Percentiles rank a stretch among this genome's conserved stretches.
phyloP scores from a whole-genome alignment of 1,140 invertebrate species.

The Drosophila subpulchrella region DNA sequence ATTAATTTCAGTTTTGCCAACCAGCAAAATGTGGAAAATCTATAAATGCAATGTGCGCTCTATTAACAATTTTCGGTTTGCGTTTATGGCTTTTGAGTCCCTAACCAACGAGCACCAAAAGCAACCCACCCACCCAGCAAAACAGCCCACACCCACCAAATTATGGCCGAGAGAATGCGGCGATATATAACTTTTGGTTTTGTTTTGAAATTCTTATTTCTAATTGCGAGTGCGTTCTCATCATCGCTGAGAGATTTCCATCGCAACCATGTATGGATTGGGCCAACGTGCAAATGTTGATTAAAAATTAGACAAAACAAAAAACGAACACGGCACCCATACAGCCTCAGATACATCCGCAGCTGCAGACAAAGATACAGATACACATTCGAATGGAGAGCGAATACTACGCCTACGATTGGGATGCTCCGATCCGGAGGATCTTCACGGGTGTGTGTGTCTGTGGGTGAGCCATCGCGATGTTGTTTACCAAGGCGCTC shows the following conservation, averaged over 20 bases:
- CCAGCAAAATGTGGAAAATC: conserved; percentile 35
- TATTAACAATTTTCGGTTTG: conserved; percentile 71
- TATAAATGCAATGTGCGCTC: conserved; percentile 66
- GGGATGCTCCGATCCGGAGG: conserved; percentile 64
- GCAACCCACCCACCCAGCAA: conserved; percentile 30
- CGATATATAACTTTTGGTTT: conserved; percentile 54
- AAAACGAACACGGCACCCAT: conserved; percentile 40
- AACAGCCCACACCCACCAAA: conserved; percentile 44
- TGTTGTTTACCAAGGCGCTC: conserved; percentile 73
- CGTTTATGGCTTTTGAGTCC: conserved; percentile 45
- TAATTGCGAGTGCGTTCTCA: conserved; percentile 68
- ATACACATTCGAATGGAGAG: conserved; percentile 34
- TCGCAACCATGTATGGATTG: conserved; percentile 79
- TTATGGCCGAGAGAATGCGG: conserved; percentile 49
- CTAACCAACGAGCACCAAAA: conserved; percentile 7
- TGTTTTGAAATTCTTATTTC: conserved; percentile 69
- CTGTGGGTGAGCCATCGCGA: conserved; percentile 54
- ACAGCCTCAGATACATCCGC: conserved; percentile 14
- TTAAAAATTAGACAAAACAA: conserved; percentile 82
- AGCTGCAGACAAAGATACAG: conserved; percentile 31
- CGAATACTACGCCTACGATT: conserved; percentile 62
- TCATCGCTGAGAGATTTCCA: conserved; percentile 64
- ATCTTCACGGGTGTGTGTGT: conserved; percentile 38
- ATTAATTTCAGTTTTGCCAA: conserved; percentile 34
- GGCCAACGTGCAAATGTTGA: conserved; percentile 81